These are phyloP conservation scores for Carcinoscorpius rotundicauda DNA, from an alignment of 1,140 invertebrate species.

Conservation along the genomic window DNA sequence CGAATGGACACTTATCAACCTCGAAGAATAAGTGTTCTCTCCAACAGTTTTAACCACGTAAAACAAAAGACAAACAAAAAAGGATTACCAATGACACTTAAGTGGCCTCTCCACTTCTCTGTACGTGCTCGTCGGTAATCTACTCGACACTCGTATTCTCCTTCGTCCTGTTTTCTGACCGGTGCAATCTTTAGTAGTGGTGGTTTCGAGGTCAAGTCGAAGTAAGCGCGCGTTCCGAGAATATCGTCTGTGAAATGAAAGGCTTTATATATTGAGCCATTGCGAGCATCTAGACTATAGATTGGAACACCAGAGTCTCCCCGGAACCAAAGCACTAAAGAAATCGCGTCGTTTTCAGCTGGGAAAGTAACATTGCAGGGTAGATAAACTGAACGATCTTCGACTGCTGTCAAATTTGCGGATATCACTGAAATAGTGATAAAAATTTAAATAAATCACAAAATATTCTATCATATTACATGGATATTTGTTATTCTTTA, in stretches of 20 bases:
- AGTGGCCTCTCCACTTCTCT: constrained; percentile 16
- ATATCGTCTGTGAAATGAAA: constrained; percentile 17
- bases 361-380: constrained; percentile 65
- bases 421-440: no score
- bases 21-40: no score
- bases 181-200: constrained; percentile 19
- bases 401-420: constrained; percentile 40
- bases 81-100: constrained; percentile 21
- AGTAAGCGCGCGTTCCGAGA: constrained; percentile 16
- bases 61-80: no score
- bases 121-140: constrained; percentile 23
- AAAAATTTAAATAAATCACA: no score
- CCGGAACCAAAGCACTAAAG: constrained; percentile 74
- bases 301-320: constrained; percentile 49
- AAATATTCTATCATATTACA: no score
- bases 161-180: constrained; percentile 15
- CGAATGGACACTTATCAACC: no score
- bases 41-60: no score
- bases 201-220: constrained; percentile 15
- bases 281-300: constrained; percentile 40
- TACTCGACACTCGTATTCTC: constrained; percentile 23
- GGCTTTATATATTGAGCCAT: constrained; percentile 14
- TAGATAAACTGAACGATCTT: constrained; percentile 56
- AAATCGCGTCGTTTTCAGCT: constrained; percentile 53
- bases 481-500: no score